Percentiles rank a stretch among this genome's conserved stretches.
Evolutionary conservation across 1,140 invertebrate genomes (phyloP).

Genomic region (Bicyclus anynana): DNA sequence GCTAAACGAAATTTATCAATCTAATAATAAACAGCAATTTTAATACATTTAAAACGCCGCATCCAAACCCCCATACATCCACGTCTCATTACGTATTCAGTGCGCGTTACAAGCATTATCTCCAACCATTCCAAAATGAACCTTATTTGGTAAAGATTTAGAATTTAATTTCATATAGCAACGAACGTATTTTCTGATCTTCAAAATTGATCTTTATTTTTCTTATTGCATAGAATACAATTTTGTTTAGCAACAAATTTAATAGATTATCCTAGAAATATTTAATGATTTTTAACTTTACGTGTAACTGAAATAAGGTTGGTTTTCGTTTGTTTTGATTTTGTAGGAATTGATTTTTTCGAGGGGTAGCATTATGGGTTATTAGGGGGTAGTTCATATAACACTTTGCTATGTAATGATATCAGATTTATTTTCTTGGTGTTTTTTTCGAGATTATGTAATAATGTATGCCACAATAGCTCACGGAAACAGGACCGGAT

Average conservation of each 20-base stretch:
- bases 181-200: no score
- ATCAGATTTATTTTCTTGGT: slow-evolving; percentile 1
- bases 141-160: background rate
- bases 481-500: no score
- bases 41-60: slow-evolving; percentile 2
- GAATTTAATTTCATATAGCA: background rate
- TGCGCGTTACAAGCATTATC: slow-evolving; percentile 1
- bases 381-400: slow-evolving; percentile 5
- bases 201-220: no score
- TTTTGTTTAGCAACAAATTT: background rate
- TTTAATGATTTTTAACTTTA: background rate
- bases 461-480: no score
- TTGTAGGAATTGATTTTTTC: slow-evolving; percentile 6
- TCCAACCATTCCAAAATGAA: background rate
- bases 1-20: background rate
- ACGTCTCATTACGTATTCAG: slow-evolving; percentile 14
- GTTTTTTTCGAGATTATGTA: no score
- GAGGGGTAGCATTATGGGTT: background rate
- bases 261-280: background rate
- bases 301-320: background rate
- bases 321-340: background rate
- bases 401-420: slow-evolving; percentile 2
- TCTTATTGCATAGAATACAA: background rate
- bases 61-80: slow-evolving; percentile 9
- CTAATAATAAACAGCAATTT: background rate